phyloP scores from a whole-genome alignment of 2,888 invertebrate genomes.

The Drosophila austrosaltans region DNA sequence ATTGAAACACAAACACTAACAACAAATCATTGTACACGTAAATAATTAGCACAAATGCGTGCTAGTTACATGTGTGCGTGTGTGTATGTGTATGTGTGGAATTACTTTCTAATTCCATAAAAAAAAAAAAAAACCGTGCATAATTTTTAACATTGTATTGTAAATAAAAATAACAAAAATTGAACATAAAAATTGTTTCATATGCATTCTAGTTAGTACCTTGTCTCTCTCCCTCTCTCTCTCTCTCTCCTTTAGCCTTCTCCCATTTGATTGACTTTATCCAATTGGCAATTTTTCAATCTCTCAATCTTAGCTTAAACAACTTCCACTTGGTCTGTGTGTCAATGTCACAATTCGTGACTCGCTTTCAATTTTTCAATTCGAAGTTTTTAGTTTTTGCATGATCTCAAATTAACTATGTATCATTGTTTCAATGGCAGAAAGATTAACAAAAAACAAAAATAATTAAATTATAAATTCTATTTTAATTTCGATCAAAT shows the following conservation, averaged over 20 bases:
- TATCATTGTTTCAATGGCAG: too few relatives aligned
- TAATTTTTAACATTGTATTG: background rate
- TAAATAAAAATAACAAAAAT: too few relatives aligned
- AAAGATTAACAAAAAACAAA: too few relatives aligned
- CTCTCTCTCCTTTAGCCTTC: background rate
- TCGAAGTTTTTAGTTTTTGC: background rate
- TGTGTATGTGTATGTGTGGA: background rate
- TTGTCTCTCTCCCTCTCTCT: background rate
- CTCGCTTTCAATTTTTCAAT: constrained; percentile 15
- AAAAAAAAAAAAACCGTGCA: background rate
- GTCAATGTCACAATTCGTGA: constrained; percentile 47
- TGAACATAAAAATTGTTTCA: background rate
- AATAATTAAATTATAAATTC: too few relatives aligned
- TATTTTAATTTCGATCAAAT: too few relatives aligned
- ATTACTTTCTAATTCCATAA: constrained; percentile 1
- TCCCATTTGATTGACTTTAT: background rate
- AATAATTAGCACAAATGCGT: constrained; percentile 33
- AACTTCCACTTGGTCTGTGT: constrained; percentile 16
- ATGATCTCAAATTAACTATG: too few relatives aligned
- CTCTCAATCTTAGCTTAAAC: constrained; percentile 25
- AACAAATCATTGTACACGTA: constrained; percentile 25
- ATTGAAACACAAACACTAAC: constrained; percentile 49
- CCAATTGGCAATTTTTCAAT: constrained; percentile 12
- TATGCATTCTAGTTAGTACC: background rate
- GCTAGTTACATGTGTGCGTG: constrained; percentile 4